phyloP scores from a whole-genome alignment of 2,888 invertebrate species.

The Isoperla grammatica region DNA sequence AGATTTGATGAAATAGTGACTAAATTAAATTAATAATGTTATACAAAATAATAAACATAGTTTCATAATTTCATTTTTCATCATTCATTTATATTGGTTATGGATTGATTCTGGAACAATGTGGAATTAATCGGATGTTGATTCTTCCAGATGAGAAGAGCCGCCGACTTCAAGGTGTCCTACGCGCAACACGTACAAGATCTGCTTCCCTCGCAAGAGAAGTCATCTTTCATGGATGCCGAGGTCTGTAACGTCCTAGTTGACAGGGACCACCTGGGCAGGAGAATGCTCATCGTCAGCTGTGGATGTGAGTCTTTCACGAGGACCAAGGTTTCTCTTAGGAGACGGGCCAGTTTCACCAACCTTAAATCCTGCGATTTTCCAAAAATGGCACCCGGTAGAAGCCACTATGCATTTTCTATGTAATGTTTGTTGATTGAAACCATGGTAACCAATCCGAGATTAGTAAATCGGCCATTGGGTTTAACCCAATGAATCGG shows the following conservation, averaged over 20 bases:
- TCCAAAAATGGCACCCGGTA: no score
- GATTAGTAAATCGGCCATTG: no score
- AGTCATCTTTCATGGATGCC: constrained; percentile 60
- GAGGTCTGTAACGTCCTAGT: constrained; percentile 72
- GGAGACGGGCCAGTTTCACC: not conserved
- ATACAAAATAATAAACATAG: no score
- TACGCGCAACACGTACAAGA: constrained; percentile 59
- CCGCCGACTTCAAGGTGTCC: constrained; percentile 69
- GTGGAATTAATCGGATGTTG: no score
- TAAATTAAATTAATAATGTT: no score
- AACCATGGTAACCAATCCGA: no score
- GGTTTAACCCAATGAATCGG: not conserved
- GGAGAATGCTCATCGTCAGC: constrained; percentile 67
- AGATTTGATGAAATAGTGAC: no score
- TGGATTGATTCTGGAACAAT: no score
- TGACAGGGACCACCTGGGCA: constrained; percentile 66
- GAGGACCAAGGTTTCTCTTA: not conserved
- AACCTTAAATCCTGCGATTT: not conserved
- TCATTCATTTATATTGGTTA: no score
- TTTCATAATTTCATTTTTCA: no score
- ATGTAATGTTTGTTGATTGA: no score
- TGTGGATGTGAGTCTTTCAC: constrained; percentile 56
- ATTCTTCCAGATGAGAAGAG: constrained; percentile 63
- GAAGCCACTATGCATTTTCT: no score
- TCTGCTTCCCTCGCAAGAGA: constrained; percentile 60